phyloP scores from a whole-genome alignment of 35 echinoderm and acorn worm species.

The Amphiura filiformis region DNA sequence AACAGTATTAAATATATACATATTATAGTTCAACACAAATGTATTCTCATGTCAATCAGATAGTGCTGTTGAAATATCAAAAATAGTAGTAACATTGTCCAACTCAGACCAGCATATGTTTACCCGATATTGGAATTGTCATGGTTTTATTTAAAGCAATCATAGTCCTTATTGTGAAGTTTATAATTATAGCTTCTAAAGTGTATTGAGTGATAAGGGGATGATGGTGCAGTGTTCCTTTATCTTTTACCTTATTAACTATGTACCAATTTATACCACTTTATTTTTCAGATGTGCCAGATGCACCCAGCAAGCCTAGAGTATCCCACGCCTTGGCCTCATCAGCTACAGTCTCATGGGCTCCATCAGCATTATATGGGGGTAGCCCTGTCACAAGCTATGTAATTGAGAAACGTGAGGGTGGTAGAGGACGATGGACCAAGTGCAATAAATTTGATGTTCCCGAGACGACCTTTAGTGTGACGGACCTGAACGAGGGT shows the following conservation, averaged over 20 bases:
- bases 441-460: slow-evolving; percentile 65
- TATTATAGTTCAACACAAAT: too few relatives aligned
- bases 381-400: slow-evolving; percentile 78
- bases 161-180: too few relatives aligned
- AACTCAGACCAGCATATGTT: too few relatives aligned
- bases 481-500: slow-evolving; percentile 54
- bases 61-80: too few relatives aligned
- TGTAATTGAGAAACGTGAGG: slow-evolving; percentile 78
- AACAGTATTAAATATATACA: too few relatives aligned
- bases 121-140: too few relatives aligned
- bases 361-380: slow-evolving; percentile 67
- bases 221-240: neutral
- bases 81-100: too few relatives aligned
- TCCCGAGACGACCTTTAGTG: slow-evolving; percentile 47
- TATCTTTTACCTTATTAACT: neutral
- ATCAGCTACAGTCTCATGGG: slow-evolving; percentile 54
- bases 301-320: slow-evolving; percentile 66
- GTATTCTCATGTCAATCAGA: too few relatives aligned
- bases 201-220: too few relatives aligned
- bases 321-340: slow-evolving; percentile 46
- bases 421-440: slow-evolving; percentile 57
- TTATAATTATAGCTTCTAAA: too few relatives aligned
- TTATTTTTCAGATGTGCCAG: slow-evolving; percentile 54
- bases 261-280: neutral
- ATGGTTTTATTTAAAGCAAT: too few relatives aligned